These are phyloP conservation scores for Vollenhovia emeryi DNA, from an alignment of 1,140 invertebrate species.

Conservation along the genomic window DNA sequence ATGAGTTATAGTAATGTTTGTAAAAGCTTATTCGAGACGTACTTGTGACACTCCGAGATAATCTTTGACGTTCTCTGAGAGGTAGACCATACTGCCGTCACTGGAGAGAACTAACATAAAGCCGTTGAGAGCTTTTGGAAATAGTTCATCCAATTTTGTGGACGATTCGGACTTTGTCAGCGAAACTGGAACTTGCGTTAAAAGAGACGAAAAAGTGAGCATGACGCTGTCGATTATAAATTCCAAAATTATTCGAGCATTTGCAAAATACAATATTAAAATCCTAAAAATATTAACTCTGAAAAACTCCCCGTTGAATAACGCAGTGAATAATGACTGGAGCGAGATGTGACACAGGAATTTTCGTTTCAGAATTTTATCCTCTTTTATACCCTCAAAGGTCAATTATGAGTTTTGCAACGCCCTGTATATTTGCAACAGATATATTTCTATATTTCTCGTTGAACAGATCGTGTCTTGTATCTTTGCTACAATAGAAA, in stretches of 20 bases:
- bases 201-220: slow-evolving; percentile 22
- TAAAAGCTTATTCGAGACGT: slow-evolving; percentile 50
- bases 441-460: background rate
- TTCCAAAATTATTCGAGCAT: background rate
- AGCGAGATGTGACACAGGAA: too few species aligned
- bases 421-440: background rate
- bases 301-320: background rate
- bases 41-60: slow-evolving; percentile 97
- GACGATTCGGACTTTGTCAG: slow-evolving; percentile 80
- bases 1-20: background rate
- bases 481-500: background rate
- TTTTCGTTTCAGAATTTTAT: too few species aligned
- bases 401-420: too few species aligned
- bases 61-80: slow-evolving; percentile 95
- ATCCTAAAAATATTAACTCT: background rate
- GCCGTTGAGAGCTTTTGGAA: slow-evolving; percentile 94
- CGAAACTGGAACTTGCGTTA: slow-evolving; percentile 77
- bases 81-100: slow-evolving; percentile 96
- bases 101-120: slow-evolving; percentile 94
- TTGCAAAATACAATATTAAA: background rate
- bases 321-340: too few species aligned
- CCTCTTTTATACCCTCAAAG: too few species aligned
- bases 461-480: background rate
- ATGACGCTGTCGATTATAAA: background rate
- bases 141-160: slow-evolving; percentile 86